Conservation (phyloP, 2,113 vertebrate genomes). For the Perca flavescens region DNA sequence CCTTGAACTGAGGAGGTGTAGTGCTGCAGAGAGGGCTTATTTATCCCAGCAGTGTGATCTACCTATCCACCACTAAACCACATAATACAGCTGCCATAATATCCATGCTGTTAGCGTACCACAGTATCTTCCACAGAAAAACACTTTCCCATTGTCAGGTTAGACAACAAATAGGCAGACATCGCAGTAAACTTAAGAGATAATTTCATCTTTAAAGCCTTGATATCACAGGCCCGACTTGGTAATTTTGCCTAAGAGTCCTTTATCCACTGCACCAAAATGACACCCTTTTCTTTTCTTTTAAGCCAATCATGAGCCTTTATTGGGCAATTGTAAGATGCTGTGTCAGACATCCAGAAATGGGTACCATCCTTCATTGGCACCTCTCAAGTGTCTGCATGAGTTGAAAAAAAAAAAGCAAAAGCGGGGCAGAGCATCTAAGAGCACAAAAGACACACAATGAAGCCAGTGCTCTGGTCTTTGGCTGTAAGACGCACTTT, state of each 20-base stretch:
- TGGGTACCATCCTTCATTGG: constrained; percentile 68
- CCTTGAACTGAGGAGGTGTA: constrained; percentile 52
- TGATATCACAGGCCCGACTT: constrained; percentile 28
- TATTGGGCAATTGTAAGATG: constrained; percentile 74
- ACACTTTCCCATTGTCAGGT: constrained; percentile 53
- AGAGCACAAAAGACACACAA: constrained; percentile 75
- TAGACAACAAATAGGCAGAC: constrained; percentile 53
- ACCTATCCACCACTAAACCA: constrained; percentile 36
- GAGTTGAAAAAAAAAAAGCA: constrained; percentile 44
- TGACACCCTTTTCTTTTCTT: constrained; percentile 46
- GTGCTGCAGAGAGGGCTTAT: constrained; percentile 37
- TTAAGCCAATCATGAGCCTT: constrained; percentile 62
- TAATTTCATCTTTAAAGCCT: constrained; percentile 56
- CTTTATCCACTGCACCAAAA: constrained; percentile 55
- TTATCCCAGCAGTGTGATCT: constrained; percentile 41
- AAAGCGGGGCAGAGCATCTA: constrained; percentile 52
- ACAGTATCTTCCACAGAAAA: constrained; percentile 35
- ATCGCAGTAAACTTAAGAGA: constrained; percentile 28
- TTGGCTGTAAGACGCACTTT: constrained; percentile 81
- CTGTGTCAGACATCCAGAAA: constrained; percentile 77
- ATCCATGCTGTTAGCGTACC: constrained; percentile 24
- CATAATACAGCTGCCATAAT: constrained; percentile 33
- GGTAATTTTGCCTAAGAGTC: constrained; percentile 53
- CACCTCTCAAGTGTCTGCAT: constrained; percentile 66
- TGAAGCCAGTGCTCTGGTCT: constrained; percentile 68